These are phyloP conservation scores for Drosophila nikananu DNA, from an alignment of 1,140 invertebrate species.

Conservation along the genomic window DNA sequence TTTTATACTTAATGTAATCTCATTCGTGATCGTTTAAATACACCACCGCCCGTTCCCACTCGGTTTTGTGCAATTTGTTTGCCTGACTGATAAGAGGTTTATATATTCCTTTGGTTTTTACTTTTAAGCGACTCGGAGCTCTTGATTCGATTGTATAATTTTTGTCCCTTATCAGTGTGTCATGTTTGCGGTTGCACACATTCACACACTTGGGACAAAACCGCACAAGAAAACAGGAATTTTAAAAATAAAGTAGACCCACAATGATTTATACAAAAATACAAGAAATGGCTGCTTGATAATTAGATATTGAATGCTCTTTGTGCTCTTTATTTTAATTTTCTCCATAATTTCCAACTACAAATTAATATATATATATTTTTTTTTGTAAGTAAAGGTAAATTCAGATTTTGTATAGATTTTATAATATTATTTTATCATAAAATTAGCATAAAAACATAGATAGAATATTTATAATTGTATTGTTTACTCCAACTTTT, in stretches of 20 bases:
- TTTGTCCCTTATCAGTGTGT: constrained; percentile 38
- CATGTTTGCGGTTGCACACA: constrained; percentile 45
- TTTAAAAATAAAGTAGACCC: constrained; percentile 15
- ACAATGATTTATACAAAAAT: not conserved
- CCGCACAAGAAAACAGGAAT: constrained; percentile 16
- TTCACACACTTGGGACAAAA: constrained; percentile 1
- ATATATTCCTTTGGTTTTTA: constrained; percentile 33
- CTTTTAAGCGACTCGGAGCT: constrained; percentile 18
- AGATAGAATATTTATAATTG: too few species aligned
- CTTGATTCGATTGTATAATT: constrained; percentile 49
- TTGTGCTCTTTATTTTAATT: not conserved
- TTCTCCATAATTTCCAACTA: not conserved
- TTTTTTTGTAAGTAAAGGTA: not conserved
- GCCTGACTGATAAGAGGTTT: constrained; percentile 35
- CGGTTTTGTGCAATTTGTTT: constrained; percentile 23
- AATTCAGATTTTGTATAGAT: too few species aligned
- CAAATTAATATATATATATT: too few species aligned
- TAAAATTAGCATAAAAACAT: too few species aligned
- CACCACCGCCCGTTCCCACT: not conserved
- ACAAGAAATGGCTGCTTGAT: not conserved
- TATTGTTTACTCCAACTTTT: too few species aligned
- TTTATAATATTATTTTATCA: too few species aligned
- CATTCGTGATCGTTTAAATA: constrained; percentile 13
- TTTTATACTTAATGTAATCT: constrained; percentile 26
- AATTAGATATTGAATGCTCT: too few species aligned